Evolutionary conservation across 1,140 invertebrate species (phyloP).

Genomic region (Drosophila subpulchrella): DNA sequence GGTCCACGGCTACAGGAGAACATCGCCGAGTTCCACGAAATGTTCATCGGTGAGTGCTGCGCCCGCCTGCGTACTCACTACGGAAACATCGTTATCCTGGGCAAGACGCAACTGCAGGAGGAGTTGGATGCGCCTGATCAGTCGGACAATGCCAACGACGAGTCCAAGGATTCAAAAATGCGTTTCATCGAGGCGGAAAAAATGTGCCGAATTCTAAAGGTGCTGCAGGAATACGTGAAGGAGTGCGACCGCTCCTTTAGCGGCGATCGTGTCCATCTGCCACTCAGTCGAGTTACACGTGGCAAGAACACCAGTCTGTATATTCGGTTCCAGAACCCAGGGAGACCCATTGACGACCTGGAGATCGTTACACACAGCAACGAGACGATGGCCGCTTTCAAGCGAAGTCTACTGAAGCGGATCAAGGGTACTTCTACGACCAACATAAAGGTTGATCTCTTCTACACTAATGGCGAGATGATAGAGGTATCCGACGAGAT

Average conservation of each 20-base stretch:
- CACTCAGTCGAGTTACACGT: constrained; percentile 88
- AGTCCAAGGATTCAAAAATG: constrained; percentile 79
- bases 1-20: constrained; percentile 91
- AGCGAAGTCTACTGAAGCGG: constrained; percentile 89
- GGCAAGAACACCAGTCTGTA: constrained; percentile 95
- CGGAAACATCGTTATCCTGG: constrained; percentile 87
- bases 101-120: constrained; percentile 79
- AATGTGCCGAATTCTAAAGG: constrained; percentile 97
- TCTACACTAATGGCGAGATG: constrained; percentile 93
- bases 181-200: constrained; percentile 90
- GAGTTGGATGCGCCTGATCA: constrained; percentile 51
- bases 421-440: constrained; percentile 89
- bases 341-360: constrained; percentile 95
- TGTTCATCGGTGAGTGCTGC: constrained; percentile 95
- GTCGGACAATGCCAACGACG: constrained; percentile 71
- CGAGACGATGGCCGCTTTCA: constrained; percentile 88
- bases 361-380: constrained; percentile 97
- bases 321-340: constrained; percentile 95
- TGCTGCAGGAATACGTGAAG: constrained; percentile 97
- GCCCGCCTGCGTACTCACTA: constrained; percentile 94
- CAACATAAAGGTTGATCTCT: constrained; percentile 95
- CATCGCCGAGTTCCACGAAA: constrained; percentile 93
- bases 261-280: constrained; percentile 94
- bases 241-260: constrained; percentile 97
- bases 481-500: constrained; percentile 95